These are phyloP conservation scores for Eclectus roratus DNA, from an alignment of 2,113 vertebrate genomes.

Conservation along the genomic window DNA sequence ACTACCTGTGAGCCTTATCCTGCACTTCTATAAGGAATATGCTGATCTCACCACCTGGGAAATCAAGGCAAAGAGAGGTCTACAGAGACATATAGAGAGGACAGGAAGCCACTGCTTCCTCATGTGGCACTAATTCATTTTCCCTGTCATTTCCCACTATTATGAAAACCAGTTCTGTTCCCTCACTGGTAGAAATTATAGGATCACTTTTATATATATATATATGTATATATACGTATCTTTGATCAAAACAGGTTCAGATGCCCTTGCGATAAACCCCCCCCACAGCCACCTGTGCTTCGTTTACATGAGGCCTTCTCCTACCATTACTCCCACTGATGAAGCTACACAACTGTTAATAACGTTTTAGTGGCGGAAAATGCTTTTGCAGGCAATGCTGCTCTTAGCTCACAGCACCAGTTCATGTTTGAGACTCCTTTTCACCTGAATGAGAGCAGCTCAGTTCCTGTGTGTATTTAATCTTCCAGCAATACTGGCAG, in stretches of 20 bases:
- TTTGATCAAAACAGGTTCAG: neutral
- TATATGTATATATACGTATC: too few species aligned
- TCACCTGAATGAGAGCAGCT: neutral
- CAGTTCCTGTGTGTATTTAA: neutral
- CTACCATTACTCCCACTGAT: neutral
- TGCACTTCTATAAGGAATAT: neutral
- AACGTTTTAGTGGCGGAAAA: constrained; percentile 4
- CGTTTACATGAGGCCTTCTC: constrained; percentile 18
- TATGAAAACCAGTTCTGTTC: neutral
- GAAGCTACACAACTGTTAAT: neutral
- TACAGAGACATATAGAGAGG: neutral
- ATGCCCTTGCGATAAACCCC: neutral
- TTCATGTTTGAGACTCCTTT: neutral
- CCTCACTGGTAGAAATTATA: neutral
- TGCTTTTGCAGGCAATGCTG: neutral
- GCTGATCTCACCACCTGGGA: neutral
- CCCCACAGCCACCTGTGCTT: constrained; percentile 13
- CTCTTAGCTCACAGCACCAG: neutral
- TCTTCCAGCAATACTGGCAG: neutral
- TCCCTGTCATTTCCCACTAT: neutral
- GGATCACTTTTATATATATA: neutral
- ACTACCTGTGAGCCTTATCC: neutral
- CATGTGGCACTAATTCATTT: neutral
- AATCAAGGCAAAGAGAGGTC: neutral
- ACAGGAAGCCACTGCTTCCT: neutral